A percentile compares a stretch with the other conserved stretches of the same genome.
Evolutionary conservation across 2,888 invertebrate genomes (phyloP).

Genomic region (Drosophila ezoana): DNA sequence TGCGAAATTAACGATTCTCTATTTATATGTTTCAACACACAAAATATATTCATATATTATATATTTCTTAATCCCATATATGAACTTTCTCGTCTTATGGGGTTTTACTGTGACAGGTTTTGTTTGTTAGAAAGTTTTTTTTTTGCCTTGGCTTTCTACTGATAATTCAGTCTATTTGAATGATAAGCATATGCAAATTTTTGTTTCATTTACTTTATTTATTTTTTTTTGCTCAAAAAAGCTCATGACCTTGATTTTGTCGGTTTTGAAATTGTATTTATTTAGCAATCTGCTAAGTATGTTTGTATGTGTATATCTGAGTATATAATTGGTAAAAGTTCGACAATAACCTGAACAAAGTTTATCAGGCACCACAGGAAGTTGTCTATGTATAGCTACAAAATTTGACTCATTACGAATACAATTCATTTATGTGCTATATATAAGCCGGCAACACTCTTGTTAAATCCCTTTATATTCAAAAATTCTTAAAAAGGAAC

Average conservation of each 20-base stretch:
- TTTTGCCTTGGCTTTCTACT: conserved; percentile 20
- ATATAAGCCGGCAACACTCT: conserved; percentile 5
- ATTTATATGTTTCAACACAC: conserved; percentile 42
- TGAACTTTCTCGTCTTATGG: conserved; percentile 48
- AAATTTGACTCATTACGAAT: conserved; percentile 37
- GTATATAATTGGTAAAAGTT: conserved; percentile 17
- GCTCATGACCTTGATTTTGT: conserved; percentile 62
- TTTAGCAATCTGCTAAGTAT: neutral
- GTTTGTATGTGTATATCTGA: neutral
- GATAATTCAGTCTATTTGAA: conserved; percentile 26
- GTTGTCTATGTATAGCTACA: conserved; percentile 34
- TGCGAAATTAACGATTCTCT: conserved; percentile 28
- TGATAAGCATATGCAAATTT: conserved; percentile 39
- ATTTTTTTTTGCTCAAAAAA: conserved; percentile 16
- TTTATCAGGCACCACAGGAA: conserved; percentile 68
- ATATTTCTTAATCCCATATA: conserved; percentile 30
- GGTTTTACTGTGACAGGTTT: conserved; percentile 42
- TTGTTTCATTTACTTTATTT: conserved; percentile 1
- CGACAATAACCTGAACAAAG: conserved; percentile 29
- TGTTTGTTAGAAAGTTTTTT: conserved; percentile 60
- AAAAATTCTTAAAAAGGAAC: too few relatives aligned
- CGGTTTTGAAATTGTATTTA: conserved; percentile 5
- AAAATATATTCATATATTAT: conserved; percentile 26
- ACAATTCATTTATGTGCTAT: conserved; percentile 11
- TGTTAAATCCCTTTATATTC: neutral